These are phyloP conservation scores for Leptinotarsa haldemani DNA, from an alignment of 2,888 invertebrate genomes.

Conservation along the genomic window DNA sequence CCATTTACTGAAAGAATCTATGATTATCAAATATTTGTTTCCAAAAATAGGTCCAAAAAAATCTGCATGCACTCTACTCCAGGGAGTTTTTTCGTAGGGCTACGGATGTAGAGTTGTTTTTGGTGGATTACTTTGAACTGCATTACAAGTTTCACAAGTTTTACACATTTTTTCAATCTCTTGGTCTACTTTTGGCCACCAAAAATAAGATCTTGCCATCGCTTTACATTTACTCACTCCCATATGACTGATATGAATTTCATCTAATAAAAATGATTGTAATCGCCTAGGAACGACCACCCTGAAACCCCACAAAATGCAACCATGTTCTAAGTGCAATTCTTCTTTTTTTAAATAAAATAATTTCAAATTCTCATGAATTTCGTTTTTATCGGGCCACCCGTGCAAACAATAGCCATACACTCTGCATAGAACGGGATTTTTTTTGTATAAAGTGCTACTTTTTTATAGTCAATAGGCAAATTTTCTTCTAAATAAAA, in stretches of 20 bases:
- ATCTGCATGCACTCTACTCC: conserved; percentile 49
- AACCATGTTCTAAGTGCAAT: not conserved
- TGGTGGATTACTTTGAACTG: conserved; percentile 23
- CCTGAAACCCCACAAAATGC: conserved; percentile 38
- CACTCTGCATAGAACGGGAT: conserved; percentile 24
- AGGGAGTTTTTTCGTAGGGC: conserved; percentile 25
- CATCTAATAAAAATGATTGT: conserved; percentile 16
- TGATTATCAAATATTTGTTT: conserved; percentile 45
- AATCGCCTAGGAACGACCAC: conserved; percentile 42
- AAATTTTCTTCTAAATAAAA: conserved; percentile 22
- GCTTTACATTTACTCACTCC: conserved; percentile 46
- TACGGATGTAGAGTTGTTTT: conserved; percentile 33
- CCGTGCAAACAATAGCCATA: conserved; percentile 12
- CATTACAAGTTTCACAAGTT: conserved; percentile 33
- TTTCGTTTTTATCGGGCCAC: conserved; percentile 9
- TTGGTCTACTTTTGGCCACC: conserved; percentile 47
- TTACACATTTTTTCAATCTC: conserved; percentile 17
- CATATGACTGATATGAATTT: conserved; percentile 43
- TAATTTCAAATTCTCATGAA: not conserved
- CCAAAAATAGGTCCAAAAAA: conserved; percentile 46
- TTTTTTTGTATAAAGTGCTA: conserved; percentile 22
- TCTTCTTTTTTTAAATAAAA: not conserved
- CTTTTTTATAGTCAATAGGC: conserved; percentile 20
- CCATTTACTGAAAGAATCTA: conserved; percentile 50
- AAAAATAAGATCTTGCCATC: conserved; percentile 43